These are phyloP conservation scores for Bombus affinis DNA, from an alignment of 1,140 invertebrate genomes.

Conservation along the genomic window DNA sequence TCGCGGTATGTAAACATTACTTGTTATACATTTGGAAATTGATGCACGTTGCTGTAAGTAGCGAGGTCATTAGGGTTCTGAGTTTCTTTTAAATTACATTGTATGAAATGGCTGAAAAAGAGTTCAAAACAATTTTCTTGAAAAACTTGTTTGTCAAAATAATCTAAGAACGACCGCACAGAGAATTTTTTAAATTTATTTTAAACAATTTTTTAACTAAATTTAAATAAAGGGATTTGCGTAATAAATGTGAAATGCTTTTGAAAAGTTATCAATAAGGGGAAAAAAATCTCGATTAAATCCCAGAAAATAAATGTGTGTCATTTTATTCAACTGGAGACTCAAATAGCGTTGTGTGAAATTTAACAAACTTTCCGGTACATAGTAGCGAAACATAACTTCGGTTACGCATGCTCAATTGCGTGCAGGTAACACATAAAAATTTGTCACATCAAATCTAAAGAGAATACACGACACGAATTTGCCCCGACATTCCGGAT, in stretches of 20 bases:
- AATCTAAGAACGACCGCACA: no score
- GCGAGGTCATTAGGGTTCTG: neutral
- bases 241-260: no score
- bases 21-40: neutral
- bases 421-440: conserved; percentile 4
- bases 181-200: no score
- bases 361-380: neutral
- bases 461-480: neutral
- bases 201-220: no score
- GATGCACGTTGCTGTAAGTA: neutral
- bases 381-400: neutral
- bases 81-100: neutral
- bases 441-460: neutral
- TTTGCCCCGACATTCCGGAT: neutral
- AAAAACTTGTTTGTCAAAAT: neutral
- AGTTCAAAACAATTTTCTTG: neutral
- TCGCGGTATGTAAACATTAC: neutral
- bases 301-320: neutral
- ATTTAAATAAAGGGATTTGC: no score
- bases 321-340: neutral
- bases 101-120: neutral
- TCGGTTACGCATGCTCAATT: neutral
- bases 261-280: neutral
- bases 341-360: neutral
- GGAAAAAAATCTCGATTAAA: neutral